Base-by-base conservation (phyloP, 2,113 vertebrate species). In the Alethe castanea region DNA sequence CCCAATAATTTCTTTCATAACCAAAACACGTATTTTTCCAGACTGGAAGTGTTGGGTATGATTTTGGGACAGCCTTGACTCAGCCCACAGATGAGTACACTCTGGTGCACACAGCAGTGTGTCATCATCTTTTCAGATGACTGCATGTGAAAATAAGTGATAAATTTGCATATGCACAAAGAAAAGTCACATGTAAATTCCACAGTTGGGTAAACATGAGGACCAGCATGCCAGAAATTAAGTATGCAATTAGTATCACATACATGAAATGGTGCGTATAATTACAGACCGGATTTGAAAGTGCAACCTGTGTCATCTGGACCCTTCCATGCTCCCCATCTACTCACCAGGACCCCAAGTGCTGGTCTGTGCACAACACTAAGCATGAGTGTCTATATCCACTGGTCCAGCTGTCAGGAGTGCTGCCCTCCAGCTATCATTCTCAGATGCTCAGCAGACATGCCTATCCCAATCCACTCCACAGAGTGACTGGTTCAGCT, bases 361-460 rank as follows among this genome's bases (percentile, higher is more conserved):
- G 66, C 38, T 64, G 35, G 57, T 74, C 65, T 94, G 60, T 38
- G 25, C 81, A 93, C 36, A 45, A 24, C 66, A 71, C 48, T 74
- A 35, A 56, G 65, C 59, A 53, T 12, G 5, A 76, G 9, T 29
- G 31, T 76, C 69, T 69, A 14, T 28, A 79, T 59, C 73, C 45
- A 60, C 70, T 73, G 45, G 53, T 33, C 61, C 74, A 94, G 87
- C 84, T 95, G 89, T 65, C 70, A 50, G 3, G 50, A 85, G 40
- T 31, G 52, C 14, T 88, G 81, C 90, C 90, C 90, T 73, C 81
- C 92, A 91, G 93, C 81, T 65, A 73, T 66, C 59, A 35, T 38
- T 79, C 62, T 82, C 70, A 52, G 78, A 91, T 61, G 81, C 28
- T 90, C 84, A 90, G 76, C 95, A 94, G 45, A 78, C 40, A 81